Evolutionary conservation across 2,113 vertebrate species (phyloP), one percentile per base, ranked within the genome.

Genomic region (Gnathonemus echidnorhynchus): DNA sequence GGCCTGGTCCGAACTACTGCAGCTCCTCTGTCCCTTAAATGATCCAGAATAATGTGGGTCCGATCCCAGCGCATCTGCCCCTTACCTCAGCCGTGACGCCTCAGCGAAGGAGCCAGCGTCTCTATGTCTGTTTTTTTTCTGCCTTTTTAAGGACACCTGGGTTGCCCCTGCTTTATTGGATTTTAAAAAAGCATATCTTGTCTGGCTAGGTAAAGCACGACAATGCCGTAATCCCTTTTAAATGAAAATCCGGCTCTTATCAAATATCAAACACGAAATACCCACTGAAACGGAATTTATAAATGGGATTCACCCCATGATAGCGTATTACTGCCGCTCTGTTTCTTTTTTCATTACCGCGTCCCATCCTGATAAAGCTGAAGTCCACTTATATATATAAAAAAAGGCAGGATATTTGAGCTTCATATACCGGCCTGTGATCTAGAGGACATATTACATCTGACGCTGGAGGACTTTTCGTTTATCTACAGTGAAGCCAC

Each of bases 211-310:
- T 52, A 49, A 87, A 87, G 86, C 83, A 86, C n/a, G n/a, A 53
- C 45, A 46, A 53, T 19, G 2, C n/a, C 17, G n/a, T 87, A 87
- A 87, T 52, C 86, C 24, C 45, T 27, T 87, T 52, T 87, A 87
- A 87, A 87, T 87, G 86, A 87, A 52, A 87, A 87, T 52, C 86
- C 86, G 10, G 86, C 27, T 50, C 86, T 87, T 87, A 52, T 87
- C 48, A 87, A 87, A 50, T 87, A 87, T 87, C 49, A 45, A 87
- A 52, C 45, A 24, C 10, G 24, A 86, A 86, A 86, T 49, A 86
- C 39, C 42, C 46, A 49, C 5, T 19, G 49, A 52, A 87, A 87
- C 46, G 24, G 49, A 87, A 87, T 87, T 87, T 87, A 52, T 50
- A 49, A 87, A 87, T 87, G 21, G 86, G 46, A 87, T 52, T 50